Conservation (phyloP, 2,113 vertebrate genomes). For the Aleadryas rufinucha region DNA sequence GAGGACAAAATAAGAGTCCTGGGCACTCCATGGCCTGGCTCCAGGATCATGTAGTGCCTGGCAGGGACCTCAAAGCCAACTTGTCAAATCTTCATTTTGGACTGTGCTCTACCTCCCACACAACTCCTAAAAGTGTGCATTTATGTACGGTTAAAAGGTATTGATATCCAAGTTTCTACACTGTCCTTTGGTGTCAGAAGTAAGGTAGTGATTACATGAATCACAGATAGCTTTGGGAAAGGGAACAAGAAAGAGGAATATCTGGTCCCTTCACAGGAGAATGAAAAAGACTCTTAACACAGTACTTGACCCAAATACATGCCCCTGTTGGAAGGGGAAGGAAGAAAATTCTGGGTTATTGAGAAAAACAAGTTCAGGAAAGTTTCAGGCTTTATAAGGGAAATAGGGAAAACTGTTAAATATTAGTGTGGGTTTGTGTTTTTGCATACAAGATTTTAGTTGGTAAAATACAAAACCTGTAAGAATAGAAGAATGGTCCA, state of each 20-base stretch:
- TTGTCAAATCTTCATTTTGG: background rate
- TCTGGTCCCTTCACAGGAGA: background rate
- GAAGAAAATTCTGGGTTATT: background rate
- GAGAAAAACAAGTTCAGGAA: background rate
- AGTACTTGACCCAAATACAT: background rate
- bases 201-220: background rate
- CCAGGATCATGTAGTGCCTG: background rate
- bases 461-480: background rate
- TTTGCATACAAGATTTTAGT: background rate
- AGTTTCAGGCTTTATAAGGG: background rate
- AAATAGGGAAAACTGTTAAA: background rate
- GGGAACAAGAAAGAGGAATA: background rate
- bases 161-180: background rate
- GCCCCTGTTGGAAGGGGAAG: background rate
- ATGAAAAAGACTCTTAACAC: background rate
- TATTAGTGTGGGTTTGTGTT: fast-evolving
- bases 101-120: background rate
- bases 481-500: background rate
- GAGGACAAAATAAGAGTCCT: background rate
- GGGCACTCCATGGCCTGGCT: background rate
- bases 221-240: background rate
- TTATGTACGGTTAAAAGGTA: background rate
- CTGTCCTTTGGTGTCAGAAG: background rate
- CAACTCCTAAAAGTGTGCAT: background rate
- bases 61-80: background rate